phyloP scores from a whole-genome alignment of 1,140 invertebrate species.

The Pectinophora gossypiella region DNA sequence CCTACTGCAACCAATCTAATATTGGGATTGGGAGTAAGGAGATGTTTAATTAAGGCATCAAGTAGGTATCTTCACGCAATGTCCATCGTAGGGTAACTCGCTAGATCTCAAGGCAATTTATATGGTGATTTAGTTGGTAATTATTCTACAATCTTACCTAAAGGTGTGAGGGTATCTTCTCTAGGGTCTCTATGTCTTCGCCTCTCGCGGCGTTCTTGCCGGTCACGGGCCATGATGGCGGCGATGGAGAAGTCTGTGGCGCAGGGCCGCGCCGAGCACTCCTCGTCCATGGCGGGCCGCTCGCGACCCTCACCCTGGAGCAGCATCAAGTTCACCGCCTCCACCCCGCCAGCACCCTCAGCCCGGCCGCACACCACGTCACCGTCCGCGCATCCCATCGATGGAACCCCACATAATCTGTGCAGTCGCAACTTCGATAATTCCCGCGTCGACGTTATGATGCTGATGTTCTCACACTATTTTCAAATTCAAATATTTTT shows the following conservation, averaged over 20 bases:
- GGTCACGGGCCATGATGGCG: slow-evolving; percentile 87
- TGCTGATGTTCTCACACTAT: neutral
- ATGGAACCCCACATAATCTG: slow-evolving; percentile 48
- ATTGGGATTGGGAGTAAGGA: no score
- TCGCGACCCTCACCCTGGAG: slow-evolving; percentile 62
- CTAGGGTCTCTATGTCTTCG: slow-evolving; percentile 64
- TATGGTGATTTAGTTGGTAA: no score
- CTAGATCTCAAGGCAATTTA: no score
- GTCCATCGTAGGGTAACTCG: no score
- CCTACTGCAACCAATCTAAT: no score
- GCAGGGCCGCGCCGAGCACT: slow-evolving; percentile 79
- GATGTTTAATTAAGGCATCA: no score
- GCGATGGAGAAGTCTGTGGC: slow-evolving; percentile 93
- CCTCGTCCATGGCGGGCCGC: slow-evolving; percentile 71
- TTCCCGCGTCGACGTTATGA: slow-evolving; percentile 13
- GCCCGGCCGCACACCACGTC: slow-evolving; percentile 41
- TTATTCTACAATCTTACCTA: slow-evolving; percentile 47
- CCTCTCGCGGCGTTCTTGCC: slow-evolving; percentile 68
- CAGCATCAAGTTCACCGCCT: slow-evolving; percentile 56
- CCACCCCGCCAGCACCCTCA: neutral
- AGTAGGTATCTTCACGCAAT: no score
- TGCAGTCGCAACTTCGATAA: slow-evolving; percentile 22
- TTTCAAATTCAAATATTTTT: neutral
- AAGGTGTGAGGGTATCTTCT: slow-evolving; percentile 63
- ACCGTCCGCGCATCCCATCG: slow-evolving; percentile 70